Conservation (phyloP, 1,140 invertebrate species). For the Macrobrachium rosenbergii region DNA sequence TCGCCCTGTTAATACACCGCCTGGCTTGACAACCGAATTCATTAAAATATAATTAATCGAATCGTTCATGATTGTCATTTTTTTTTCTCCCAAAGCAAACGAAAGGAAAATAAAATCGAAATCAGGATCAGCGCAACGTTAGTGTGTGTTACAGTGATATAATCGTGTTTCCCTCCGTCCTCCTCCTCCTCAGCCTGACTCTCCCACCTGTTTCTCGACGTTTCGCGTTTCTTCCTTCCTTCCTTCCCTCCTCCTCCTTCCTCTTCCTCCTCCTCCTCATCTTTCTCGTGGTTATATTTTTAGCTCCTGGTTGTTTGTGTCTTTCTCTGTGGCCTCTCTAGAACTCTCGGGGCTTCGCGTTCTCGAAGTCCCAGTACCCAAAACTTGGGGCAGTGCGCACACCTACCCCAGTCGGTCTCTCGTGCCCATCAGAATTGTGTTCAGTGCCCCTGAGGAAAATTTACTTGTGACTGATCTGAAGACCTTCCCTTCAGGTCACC, state of each 20-base stretch:
- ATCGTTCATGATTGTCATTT: too few relatives aligned
- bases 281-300: not conserved
- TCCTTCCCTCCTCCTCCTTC: not conserved
- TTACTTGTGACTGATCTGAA: not conserved
- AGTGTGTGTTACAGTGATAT: not conserved
- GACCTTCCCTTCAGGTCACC: not conserved
- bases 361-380: not conserved
- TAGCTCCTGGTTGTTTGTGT: not conserved
- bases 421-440: not conserved
- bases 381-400: not conserved
- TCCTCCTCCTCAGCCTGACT: not conserved
- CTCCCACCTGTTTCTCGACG: not conserved
- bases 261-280: not conserved
- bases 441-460: not conserved
- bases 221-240: not conserved
- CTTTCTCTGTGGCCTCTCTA: not conserved
- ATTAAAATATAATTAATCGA: too few relatives aligned
- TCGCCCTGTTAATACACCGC: too few relatives aligned
- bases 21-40: too few relatives aligned
- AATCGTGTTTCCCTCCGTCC: not conserved
- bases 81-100: too few relatives aligned
- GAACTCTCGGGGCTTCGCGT: not conserved
- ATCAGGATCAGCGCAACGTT: too few relatives aligned
- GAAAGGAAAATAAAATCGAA: too few relatives aligned
- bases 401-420: slow-evolving; percentile 12